phyloP scores from a whole-genome alignment of 2,888 invertebrate species.

The Aquatica leii region DNA sequence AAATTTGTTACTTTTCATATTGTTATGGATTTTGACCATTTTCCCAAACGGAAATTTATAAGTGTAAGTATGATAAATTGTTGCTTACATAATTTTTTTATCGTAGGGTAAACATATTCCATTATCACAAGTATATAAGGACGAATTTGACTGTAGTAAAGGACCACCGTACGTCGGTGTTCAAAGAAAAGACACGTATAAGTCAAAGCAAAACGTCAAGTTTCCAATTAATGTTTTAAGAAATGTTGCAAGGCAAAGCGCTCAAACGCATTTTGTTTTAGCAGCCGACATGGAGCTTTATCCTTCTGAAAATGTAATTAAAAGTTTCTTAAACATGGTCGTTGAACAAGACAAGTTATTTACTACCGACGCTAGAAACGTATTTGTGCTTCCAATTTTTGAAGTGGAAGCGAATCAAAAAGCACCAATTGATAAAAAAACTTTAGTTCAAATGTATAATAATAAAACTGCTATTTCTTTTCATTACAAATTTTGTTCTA shows the following conservation, averaged over 20 bases:
- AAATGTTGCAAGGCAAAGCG: conserved; percentile 33
- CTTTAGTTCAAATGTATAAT: neutral
- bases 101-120: neutral
- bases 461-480: conserved; percentile 58
- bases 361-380: neutral
- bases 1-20: conserved; percentile 16
- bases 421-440: conserved; percentile 64
- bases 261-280: conserved; percentile 36
- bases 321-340: conserved; percentile 28
- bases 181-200: conserved; percentile 24
- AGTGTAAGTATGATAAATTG: no score
- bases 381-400: conserved; percentile 33
- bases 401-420: conserved; percentile 18
- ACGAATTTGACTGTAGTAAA: neutral
- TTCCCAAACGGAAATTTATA: neutral
- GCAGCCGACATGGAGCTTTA: conserved; percentile 38
- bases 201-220: conserved; percentile 12
- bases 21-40: neutral
- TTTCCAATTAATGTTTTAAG: conserved; percentile 38
- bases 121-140: neutral
- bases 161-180: conserved; percentile 17
- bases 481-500: conserved; percentile 83
- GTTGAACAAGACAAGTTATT: conserved; percentile 8
- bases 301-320: conserved; percentile 29
- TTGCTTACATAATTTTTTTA: no score